Base-by-base conservation (phyloP, 2,888 invertebrate genomes). In the Baronia brevicornis region DNA sequence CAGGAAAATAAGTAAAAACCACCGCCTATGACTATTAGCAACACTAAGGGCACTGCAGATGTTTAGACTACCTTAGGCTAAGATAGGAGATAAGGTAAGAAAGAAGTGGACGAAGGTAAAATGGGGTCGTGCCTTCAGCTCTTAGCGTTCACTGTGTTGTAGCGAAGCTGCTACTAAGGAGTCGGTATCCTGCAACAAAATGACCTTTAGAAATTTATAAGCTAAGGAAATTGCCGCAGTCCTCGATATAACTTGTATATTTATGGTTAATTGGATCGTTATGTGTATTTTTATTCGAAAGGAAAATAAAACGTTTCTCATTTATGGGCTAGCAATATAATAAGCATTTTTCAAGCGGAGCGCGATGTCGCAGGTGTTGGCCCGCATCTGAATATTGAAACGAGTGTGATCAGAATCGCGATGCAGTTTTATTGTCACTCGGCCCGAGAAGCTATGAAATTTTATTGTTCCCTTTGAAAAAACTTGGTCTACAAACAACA, bases 391-490 rank as follows among this genome's bases (percentile, higher is more conserved):
- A 77, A 79, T 77, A 80, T 78, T 61, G 74, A 63, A 72, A 69
- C 64, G 73, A 60, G 64, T 79, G 78, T 78, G 79, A 78, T 77
- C 74, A 67, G 80, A 78, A 82, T 78, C 66, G 78, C 68, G 69
- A 79, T 79, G 82, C 79, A 82, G 61, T 79, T 80, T 82, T 80
- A 80, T 78, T 79, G 75, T 78, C 73, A 73, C 64, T 63, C 54
- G 53, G 56, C 54, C 46, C 59, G 67, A 67, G 66, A 58, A 61
- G 66, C 64, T 55, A 70, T 73, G 64, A 71, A 72, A 72, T 73
- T 69, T 74, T 71, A 74, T 66, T 65, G 58, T 54, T 60, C 58
- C 60, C 55, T 53, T 61, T 59, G 47, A 62, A 65, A 63, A 54
- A 54, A 61, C 60, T 58, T 58, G 49, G 38, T 46, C 46, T 43